Evolutionary conservation across 2,888 invertebrate species (phyloP), one percentile per base, ranked within the genome.

Genomic region (Erynnis tages): DNA sequence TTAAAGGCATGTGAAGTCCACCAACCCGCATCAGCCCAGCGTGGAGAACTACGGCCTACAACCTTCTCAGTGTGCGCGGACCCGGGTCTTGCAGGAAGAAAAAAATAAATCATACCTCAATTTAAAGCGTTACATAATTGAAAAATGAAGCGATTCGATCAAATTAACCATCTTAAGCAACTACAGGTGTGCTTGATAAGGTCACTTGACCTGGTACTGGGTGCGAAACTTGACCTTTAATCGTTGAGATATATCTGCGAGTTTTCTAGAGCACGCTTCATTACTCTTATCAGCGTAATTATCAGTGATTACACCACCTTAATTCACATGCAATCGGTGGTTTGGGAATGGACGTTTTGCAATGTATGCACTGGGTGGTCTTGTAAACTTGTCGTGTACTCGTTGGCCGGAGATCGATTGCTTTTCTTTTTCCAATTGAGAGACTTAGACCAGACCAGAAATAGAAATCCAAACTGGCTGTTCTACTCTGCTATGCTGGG

Each of bases 281-380:
- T 50, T 43, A 49, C 34, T 25, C 32, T 50, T 50, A 50, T 50
- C 49, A 35, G 14, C 19, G 27, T 48, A 50, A 41, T 43, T 41
- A 41, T 34, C 19, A 23, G 25, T 6, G 10, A 50, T 50, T 50
- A 25, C 41, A 17, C 19, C 23, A 34, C 35, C 43, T 49, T 43
- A 50, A 50, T 50, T 50, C 41, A 43, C 14, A 50, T 48, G 40
- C 14, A 7, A 13, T 23, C 25, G 8, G 48, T 32, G 21, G 11
- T 4, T 49, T 16, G 25, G 34, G 41, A 49, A 41, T 41, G 49
- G 40, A 49, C 16, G 3, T 41, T 41, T 34, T 13, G 32, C 25
- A 34, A 17, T 16, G 30, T 17, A 8, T 25, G 13, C 10, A 30
- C 11, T 25, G 11, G 21, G 34, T 41, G 40, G 41, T 32, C 34